A percentile compares a stretch with the other conserved stretches of the same genome.
phyloP scores from a whole-genome alignment of 2,888 invertebrate genomes.

The Argyresthia goedartella region DNA sequence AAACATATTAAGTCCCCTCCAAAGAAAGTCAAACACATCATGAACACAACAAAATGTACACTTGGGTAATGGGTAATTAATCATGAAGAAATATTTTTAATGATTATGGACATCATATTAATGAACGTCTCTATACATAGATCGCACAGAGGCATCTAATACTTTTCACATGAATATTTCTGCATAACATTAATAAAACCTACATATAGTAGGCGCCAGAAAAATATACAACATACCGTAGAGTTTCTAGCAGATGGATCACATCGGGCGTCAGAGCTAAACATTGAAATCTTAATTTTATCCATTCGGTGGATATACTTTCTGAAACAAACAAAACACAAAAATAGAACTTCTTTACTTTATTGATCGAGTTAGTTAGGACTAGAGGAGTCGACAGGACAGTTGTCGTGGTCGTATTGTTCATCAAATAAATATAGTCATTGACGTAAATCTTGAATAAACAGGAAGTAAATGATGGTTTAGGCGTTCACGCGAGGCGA shows the following conservation, averaged over 20 bases:
- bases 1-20: too few relatives aligned
- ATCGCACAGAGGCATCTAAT: not conserved
- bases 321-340: slow-evolving; percentile 55
- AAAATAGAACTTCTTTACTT: not conserved
- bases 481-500: not conserved
- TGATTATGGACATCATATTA: not conserved
- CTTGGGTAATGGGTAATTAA: slow-evolving; percentile 13
- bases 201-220: not conserved
- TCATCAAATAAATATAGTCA: too few relatives aligned
- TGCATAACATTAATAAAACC: slow-evolving; percentile 43
- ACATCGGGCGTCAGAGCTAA: slow-evolving; percentile 78
- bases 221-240: slow-evolving; percentile 63
- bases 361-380: too few relatives aligned
- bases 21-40: not conserved
- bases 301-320: slow-evolving; percentile 82
- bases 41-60: not conserved
- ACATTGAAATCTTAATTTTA: slow-evolving; percentile 83
- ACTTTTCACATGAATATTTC: slow-evolving; percentile 43
- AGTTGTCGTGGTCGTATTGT: too few relatives aligned
- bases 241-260: slow-evolving; percentile 75
- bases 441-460: not conserved
- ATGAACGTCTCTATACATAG: not conserved
- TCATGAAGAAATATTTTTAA: slow-evolving; percentile 55
- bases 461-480: not conserved
- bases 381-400: too few relatives aligned